Base-by-base conservation (phyloP, 1,140 invertebrate species). In the Drosophila sproati region DNA sequence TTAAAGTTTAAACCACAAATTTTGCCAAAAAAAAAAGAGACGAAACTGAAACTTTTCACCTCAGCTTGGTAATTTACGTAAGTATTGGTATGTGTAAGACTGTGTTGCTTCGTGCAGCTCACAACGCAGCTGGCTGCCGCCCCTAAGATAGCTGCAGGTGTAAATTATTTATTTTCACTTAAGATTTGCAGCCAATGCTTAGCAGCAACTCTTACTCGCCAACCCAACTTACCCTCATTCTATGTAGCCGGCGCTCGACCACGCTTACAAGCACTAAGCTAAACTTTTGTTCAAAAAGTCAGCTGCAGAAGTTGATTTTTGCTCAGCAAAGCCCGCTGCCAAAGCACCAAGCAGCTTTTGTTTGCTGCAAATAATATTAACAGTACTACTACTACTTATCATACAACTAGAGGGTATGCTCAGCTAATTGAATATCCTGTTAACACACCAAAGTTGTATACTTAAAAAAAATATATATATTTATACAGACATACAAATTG, bases 81-180 rank as follows among this genome's bases (percentile, higher is more conserved):
- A 7, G 0, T 78, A 71, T 81, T 20, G 20, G 74, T 73, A 71
- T 78, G 75, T 74, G 61, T 75, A 54, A 41, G 56, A 37, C 43
- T 39, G 51, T 45, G 57, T 41, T 37, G 47, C 35, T 43, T 41
- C n/a, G 57, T 41, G 28, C 39, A 39, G 57, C 47, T 50, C 62
- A 62, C 52, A 59, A 62, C 43, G 52, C 68, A n/a, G 43, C 34
- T 60, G 51, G 34, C 56, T 48, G 60, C 74, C 55, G 48, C 63
- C 50, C 69, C 69, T 57, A 48, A 82, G 66, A 78, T 77, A 78
- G 82, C 83, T 91, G 82, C 88, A 91, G 88, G 88, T 91, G 88
- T 91, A 85, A 91, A 91, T 91, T 91, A 91, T 91, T 91, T 91
- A 91, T 91, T 91, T 91, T 91, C 88, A 91, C 80, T 91, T 87